phyloP scores from a whole-genome alignment of 2,797 vertebrate species.

The Harpagifer antarcticus region DNA sequence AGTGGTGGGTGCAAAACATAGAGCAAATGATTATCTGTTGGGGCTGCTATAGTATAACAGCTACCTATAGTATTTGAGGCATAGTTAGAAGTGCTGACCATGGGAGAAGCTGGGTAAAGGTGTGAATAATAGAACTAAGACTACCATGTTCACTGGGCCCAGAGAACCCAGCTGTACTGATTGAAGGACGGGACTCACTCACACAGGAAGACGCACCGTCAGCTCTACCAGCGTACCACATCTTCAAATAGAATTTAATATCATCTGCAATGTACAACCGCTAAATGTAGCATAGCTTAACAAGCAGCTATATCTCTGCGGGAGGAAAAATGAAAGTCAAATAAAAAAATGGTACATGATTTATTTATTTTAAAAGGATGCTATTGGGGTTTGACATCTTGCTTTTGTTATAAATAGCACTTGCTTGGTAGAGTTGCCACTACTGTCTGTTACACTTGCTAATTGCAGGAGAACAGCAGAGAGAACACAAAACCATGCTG shows the following conservation, averaged over 20 bases:
- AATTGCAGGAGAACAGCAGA: conserved; percentile 45
- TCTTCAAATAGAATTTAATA: conserved; percentile 62
- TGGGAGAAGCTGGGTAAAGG: conserved; percentile 39
- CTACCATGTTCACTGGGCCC: conserved; percentile 15
- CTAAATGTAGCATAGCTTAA: conserved; percentile 21
- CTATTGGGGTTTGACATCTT: conserved; percentile 19
- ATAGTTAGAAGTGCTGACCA: conserved; percentile 48
- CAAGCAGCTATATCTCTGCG: neutral
- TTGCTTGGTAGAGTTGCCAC: conserved; percentile 25
- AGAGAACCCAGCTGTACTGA: conserved; percentile 35
- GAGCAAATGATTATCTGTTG: conserved; percentile 16
- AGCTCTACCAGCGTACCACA: conserved; percentile 33
- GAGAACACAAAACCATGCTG: conserved; percentile 45
- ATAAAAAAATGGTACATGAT: conserved; percentile 16
- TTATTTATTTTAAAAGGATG: conserved; percentile 40
- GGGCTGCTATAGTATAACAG: conserved; percentile 20
- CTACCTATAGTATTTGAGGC: conserved; percentile 16
- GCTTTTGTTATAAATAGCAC: conserved; percentile 36
- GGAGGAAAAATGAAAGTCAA: conserved; percentile 18
- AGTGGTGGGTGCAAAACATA: conserved; percentile 39
- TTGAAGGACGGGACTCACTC: conserved; percentile 32
- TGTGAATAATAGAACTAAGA: conserved; percentile 76
- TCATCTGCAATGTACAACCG: conserved; percentile 43
- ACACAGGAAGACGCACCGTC: conserved; percentile 31
- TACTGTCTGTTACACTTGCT: conserved; percentile 38